phyloP scores from a whole-genome alignment of 1,140 invertebrate genomes.

The Coelopa frigida region DNA sequence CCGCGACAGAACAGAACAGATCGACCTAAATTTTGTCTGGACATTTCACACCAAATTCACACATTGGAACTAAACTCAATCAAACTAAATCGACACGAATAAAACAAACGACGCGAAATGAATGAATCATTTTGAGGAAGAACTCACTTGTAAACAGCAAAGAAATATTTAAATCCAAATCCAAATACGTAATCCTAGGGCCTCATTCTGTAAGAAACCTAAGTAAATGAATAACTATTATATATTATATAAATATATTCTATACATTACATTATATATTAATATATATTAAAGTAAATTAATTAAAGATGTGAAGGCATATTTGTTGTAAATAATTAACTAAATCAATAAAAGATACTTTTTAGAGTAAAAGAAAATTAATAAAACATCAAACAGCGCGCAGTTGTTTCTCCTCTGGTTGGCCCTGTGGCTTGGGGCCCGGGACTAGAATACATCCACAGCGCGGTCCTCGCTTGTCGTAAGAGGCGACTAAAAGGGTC shows the following conservation, averaged over 20 bases:
- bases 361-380: constrained; percentile 34
- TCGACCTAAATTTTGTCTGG: no score
- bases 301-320: constrained; percentile 1
- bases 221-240: constrained; percentile 9
- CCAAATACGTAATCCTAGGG: constrained; percentile 44
- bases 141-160: no score
- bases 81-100: no score
- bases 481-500: constrained; percentile 14
- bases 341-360: constrained; percentile 24
- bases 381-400: background rate
- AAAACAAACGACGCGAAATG: no score
- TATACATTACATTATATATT: constrained; percentile 7
- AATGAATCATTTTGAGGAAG: no score
- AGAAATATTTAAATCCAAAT: no score
- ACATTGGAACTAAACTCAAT: no score
- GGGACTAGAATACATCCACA: constrained; percentile 10
- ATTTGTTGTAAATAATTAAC: constrained; percentile 42
- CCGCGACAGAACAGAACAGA: no score
- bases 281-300: constrained; percentile 5
- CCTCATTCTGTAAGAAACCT: constrained; percentile 43
- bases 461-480: constrained; percentile 11
- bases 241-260: constrained; percentile 7
- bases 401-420: background rate
- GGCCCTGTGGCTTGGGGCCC: constrained; percentile 8
- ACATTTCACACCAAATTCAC: no score